phyloP scores from a whole-genome alignment of 2,888 invertebrate species.

The Rhodophaea formosa region DNA sequence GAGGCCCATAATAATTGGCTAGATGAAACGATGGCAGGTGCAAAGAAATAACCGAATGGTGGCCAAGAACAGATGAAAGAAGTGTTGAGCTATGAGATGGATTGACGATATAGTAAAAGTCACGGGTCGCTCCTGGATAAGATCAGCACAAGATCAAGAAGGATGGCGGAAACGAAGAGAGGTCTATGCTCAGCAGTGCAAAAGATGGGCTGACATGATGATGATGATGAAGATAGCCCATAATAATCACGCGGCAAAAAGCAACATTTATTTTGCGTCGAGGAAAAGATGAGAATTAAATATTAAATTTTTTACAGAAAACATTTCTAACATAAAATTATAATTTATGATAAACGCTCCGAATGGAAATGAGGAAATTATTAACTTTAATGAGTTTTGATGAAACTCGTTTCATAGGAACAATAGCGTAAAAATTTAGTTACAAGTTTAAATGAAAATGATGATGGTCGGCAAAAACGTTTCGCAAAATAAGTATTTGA shows the following conservation, averaged over 20 bases:
- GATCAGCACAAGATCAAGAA: too few species aligned
- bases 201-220: too few species aligned
- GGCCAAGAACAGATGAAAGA: too few species aligned
- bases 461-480: background rate
- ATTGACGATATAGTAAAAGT: too few species aligned
- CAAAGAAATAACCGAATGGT: too few species aligned
- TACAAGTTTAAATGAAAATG: background rate
- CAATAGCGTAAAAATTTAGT: constrained; percentile 11
- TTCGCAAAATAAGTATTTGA: background rate
- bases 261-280: background rate
- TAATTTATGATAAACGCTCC: constrained; percentile 10
- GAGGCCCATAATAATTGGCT: too few species aligned
- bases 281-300: background rate
- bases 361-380: constrained; percentile 3
- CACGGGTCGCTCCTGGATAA: too few species aligned
- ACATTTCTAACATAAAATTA: constrained; percentile 2
- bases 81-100: too few species aligned
- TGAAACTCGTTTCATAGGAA: background rate
- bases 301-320: background rate
- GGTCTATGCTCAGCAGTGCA: too few species aligned
- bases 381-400: constrained; percentile 2
- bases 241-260: background rate
- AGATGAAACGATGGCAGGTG: too few species aligned
- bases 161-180: too few species aligned
- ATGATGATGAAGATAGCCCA: background rate